Base-by-base conservation (phyloP, 2,113 vertebrate species). In the Passerina amoena region DNA sequence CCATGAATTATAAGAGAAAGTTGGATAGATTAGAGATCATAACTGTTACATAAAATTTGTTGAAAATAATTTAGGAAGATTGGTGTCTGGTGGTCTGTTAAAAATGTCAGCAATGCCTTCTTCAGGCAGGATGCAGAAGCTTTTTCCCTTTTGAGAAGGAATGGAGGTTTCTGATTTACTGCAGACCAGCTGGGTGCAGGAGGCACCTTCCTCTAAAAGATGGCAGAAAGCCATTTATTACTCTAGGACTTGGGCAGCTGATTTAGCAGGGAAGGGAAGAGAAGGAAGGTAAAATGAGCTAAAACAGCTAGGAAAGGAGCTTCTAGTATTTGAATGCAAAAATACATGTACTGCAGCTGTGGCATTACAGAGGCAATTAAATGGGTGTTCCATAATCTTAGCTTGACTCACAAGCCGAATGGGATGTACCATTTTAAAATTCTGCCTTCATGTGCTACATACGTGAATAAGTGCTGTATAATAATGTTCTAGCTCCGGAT, bases 311-410 rank as follows among this genome's bases (percentile, higher is more conserved):
- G 54, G 54, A 86, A 96, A 95, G 96, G 73, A 61, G 59, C 68
- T 93, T 88, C 75, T 77, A 88, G 66, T 86, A 66, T 80, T 63
- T 92, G 86, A 93, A 94, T 95, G 64, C 91, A 95, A 80, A 94
- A 90, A 84, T 56, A 81, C 56, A 71, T 35, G 78, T 56, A 24
- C 33, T 97, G 95, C 96, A 97, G 96, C 96, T 97, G 96, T 78
- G 92, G 80, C 87, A 93, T 95, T 94, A 94, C 94, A 90, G 95
- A 90, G 61, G 87, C 91, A 97, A 95, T 97, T 96, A 97, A 97
- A 96, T 94, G 95, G 92, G 95, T 95, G 95, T 95, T 93, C 88
- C 86, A 94, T 75, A 96, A 95, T 93, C 83, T 94, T 81, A 7
- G 15, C 77, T 91, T 95, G 92, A 95, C 88, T 97, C 95, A 96